These are phyloP conservation scores for Artemia franciscana DNA, from an alignment of 1,140 invertebrate genomes.

Conservation along the genomic window DNA sequence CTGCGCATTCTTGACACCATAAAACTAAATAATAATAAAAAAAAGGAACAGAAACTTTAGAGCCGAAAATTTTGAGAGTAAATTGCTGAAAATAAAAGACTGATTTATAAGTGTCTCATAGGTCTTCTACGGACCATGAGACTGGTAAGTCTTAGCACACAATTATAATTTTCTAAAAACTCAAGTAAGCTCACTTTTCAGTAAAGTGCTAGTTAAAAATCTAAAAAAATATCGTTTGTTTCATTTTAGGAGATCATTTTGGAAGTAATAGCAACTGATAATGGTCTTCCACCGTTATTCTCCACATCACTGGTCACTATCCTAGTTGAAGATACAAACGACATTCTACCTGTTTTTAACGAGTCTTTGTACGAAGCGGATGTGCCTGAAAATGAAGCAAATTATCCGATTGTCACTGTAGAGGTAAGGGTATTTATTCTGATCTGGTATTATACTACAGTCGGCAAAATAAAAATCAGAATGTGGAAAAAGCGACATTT, in stretches of 20 bases:
- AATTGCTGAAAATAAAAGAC: too few species aligned
- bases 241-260: slow-evolving; percentile 41
- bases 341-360: slow-evolving; percentile 57
- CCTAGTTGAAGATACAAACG: slow-evolving; percentile 46
- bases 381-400: slow-evolving; percentile 57
- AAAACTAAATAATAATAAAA: too few species aligned
- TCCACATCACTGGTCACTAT: slow-evolving; percentile 67
- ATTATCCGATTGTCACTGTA: slow-evolving; percentile 49
- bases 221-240: too few species aligned
- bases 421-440: slow-evolving; percentile 22
- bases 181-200: too few species aligned
- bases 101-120: too few species aligned
- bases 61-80: too few species aligned
- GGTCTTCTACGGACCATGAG: too few species aligned
- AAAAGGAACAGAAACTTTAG: too few species aligned
- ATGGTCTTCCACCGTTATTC: slow-evolving; percentile 53
- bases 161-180: too few species aligned
- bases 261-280: slow-evolving; percentile 66
- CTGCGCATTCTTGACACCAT: too few species aligned
- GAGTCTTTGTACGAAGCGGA: slow-evolving; percentile 41
- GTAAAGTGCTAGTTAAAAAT: too few species aligned
- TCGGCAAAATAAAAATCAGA: not conserved
- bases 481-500: not conserved
- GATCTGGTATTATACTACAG: slow-evolving; percentile 3
- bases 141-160: too few species aligned